Base-by-base conservation (phyloP, 2,888 invertebrate genomes). In the Leistus spinibarbis region DNA sequence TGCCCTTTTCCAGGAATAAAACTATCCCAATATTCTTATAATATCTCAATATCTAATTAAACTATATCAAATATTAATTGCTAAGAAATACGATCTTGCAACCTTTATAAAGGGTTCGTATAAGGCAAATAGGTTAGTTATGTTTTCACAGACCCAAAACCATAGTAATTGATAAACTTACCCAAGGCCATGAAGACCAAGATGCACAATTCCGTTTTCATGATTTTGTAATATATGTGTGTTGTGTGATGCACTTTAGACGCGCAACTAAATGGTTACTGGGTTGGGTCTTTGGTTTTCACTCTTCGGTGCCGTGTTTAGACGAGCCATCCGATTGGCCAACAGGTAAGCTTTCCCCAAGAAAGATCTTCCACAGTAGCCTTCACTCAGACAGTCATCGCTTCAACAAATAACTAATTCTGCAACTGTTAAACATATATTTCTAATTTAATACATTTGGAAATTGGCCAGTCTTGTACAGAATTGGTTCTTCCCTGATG, bases 331-430 rank as follows among this genome's bases (percentile, higher is more conserved):
- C 10, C 7, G 40, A 40, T 60, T 16, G 40, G n/a, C 17, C 13
- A 10, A 20, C 20, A n/a, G 54, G 17, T 54, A 27, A 62, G 62
- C 69, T 69, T 69, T 69, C 69, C 62, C 69, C 62, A 57, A 57
- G 2, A 19, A 3, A 17, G 16, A 17, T 53, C 9, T 54, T 66
- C 54, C 64, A 24, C 5, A 13, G 7, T 40, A 40, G 53, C 54
- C 66, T 66, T 66, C 66, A 66, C 27, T 20, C 17, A 57, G 5
- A 56, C 10, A n/a, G 3, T 5, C 65, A 65, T 40, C 13, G 13
- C n/a, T n/a, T n/a, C n/a, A 40, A 40, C 40, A 5, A 40, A 40
- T 7, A 40, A 13, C 7, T 40, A 40, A 10, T 40, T 27, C 13
- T 40, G 40, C 40, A 40, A 40, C 40, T 40, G 7, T 40, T 40